These are phyloP conservation scores for Schizaphis graminum DNA, from an alignment of 2,888 invertebrate species.

Conservation along the genomic window DNA sequence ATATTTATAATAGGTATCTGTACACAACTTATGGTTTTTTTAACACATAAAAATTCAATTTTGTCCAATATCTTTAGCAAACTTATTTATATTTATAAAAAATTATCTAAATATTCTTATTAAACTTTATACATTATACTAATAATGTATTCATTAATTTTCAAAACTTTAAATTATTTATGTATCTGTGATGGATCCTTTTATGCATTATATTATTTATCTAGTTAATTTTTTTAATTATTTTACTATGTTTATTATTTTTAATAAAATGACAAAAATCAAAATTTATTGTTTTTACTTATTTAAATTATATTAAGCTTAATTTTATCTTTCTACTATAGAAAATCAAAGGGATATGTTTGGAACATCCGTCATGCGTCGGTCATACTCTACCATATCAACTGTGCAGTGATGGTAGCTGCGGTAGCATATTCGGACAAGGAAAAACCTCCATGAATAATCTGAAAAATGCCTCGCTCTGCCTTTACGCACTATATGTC, in stretches of 20 bases:
- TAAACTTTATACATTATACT: not conserved
- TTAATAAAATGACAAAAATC: not conserved
- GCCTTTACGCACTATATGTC: conserved; percentile 56
- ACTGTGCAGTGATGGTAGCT: conserved; percentile 57
- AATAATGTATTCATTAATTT: not conserved
- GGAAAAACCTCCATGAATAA: conserved; percentile 65
- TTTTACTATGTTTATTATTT: not conserved
- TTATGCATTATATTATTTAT: not conserved
- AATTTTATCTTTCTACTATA: conserved; percentile 14
- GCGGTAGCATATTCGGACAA: conserved; percentile 63
- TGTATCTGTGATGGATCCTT: not conserved
- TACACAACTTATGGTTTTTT: not conserved
- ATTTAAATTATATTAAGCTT: not conserved
- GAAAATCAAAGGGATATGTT: conserved; percentile 63
- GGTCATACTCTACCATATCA: conserved; percentile 47
- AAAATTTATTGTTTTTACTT: not conserved
- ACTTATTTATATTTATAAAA: not conserved
- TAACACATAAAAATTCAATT: not conserved
- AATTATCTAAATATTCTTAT: not conserved
- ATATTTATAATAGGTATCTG: not conserved
- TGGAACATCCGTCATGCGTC: conserved; percentile 61
- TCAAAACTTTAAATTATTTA: conserved; percentile 17
- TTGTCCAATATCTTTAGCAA: not conserved
- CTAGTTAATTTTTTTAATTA: not conserved
- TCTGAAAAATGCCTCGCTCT: conserved; percentile 60